Evolutionary conservation across 1,140 invertebrate species (phyloP), one percentile per base, ranked within the genome.

Genomic region (Luehdorfia chinensis): DNA sequence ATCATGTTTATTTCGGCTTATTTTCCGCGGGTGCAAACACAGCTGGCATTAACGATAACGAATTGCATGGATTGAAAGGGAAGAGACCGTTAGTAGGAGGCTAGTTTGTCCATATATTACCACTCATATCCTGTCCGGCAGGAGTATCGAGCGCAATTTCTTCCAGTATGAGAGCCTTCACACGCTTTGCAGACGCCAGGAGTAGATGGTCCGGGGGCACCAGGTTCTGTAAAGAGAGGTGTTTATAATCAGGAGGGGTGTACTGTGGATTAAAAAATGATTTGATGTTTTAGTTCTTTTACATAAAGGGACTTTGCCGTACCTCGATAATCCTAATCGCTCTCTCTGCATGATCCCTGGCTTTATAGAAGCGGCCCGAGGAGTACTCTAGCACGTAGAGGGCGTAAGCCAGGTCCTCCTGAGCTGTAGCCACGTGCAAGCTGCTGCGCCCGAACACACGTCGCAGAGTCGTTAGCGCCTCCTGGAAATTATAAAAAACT

Each of bases 331-430:
- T 95, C 7, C 88, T 84, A 48, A 96, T 95, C n/a, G 96, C 94
- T 61, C 90, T 90, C 60, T 95, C 92, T 27, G 93, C 93, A 84
- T 97, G 93, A 50, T 93, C 90, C 89, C 90, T 90, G 12, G 95
- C 95, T 79, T 91, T 89, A 55, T 89, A 88, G 80, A 97, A 98
- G 52, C 92, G 91, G 2, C 96, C 95, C 6, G 94, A 93, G 70
- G 92, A 96, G 76, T 98, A 98, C 86, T 97, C 95, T 32, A 94
- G 90, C 5, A 97, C 95, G 76, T 97, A 98, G 9, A 94, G 91
- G 18, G 95, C 95, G 87, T 97, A 98, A 0, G 95, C 95, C 7
- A 97, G 86, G 87, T 97, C 96, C 87, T 97, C 96, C 78, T 96
- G 92, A 15, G 93, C 94, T 15, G 94, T 90, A 1, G 96, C 96